These are phyloP conservation scores for Neoaliturus tenellus DNA, from an alignment of 2,888 invertebrate species.

Conservation along the genomic window DNA sequence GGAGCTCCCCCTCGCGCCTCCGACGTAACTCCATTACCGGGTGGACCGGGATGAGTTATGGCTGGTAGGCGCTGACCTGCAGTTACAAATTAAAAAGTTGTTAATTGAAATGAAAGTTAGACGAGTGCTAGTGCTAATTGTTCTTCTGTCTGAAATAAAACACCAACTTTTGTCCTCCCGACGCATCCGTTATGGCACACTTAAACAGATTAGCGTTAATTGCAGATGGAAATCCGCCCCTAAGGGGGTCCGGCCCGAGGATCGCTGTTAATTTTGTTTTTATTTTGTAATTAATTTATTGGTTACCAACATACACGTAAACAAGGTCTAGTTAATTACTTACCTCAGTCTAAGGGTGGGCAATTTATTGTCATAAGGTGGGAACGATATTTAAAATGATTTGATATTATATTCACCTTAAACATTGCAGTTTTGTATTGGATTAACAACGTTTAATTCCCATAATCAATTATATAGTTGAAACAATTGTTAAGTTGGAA, in stretches of 20 bases:
- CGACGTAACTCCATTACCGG: too few relatives aligned
- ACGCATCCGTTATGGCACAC: constrained; percentile 32
- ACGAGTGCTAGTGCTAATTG: constrained; percentile 49
- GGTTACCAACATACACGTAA: too few relatives aligned
- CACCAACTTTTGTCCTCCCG: constrained; percentile 32
- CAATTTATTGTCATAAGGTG: too few relatives aligned
- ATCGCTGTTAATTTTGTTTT: neutral
- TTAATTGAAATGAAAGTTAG: constrained; percentile 49
- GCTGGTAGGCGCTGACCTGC: constrained; percentile 41
- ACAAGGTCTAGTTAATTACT: too few relatives aligned
- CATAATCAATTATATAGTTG: too few relatives aligned
- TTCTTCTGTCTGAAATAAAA: constrained; percentile 49
- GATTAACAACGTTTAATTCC: too few relatives aligned
- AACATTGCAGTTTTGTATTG: too few relatives aligned
- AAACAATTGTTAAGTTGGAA: too few relatives aligned
- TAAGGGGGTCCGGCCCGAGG: neutral
- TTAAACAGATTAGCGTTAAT: constrained; percentile 38
- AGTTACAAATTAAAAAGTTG: constrained; percentile 49
- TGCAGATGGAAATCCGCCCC: constrained; percentile 14
- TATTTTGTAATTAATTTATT: neutral
- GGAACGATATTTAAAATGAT: too few relatives aligned
- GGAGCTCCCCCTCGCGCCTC: too few relatives aligned
- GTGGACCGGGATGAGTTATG: constrained; percentile 19
- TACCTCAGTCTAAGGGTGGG: too few relatives aligned
- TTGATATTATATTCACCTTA: too few relatives aligned